phyloP scores from a whole-genome alignment of 1,140 invertebrate species.

The Adelges cooleyi region DNA sequence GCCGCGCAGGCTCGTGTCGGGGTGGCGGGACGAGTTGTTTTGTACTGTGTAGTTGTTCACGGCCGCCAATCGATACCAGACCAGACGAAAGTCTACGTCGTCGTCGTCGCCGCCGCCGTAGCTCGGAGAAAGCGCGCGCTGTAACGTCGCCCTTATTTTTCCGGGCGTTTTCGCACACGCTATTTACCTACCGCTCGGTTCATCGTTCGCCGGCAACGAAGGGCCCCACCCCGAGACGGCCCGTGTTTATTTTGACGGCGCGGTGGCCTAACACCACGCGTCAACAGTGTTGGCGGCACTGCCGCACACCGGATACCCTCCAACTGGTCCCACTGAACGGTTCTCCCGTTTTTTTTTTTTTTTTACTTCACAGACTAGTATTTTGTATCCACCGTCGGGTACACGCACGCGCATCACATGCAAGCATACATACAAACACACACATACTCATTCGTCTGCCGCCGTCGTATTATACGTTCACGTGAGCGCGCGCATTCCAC shows the following conservation, averaged over 20 bases:
- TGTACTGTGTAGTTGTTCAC: not conserved
- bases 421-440: not conserved
- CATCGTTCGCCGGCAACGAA: not conserved
- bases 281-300: conserved; percentile 16
- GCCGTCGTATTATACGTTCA: not conserved
- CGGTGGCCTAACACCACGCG: not conserved
- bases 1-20: not conserved
- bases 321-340: conserved; percentile 19
- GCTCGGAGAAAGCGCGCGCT: not conserved
- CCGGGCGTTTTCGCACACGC: conserved; percentile 21
- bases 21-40: no score
- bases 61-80: conserved; percentile 13
- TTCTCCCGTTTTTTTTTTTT: not conserved
- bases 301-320: conserved; percentile 13
- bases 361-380: no score
- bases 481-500: conserved; percentile 13
- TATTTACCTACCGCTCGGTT: no score
- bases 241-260: conserved; percentile 18
- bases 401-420: not conserved
- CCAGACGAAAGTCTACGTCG: no score
- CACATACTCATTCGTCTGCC: not conserved
- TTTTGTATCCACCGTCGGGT: not conserved
- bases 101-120: not conserved
- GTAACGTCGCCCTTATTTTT: conserved; percentile 1
- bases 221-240: not conserved